A percentile compares a stretch with the other conserved stretches of the same genome.
These are phyloP conservation scores for Cynocephalus volans DNA, from an alignment of 2,113 vertebrate genomes.

Conservation along the genomic window DNA sequence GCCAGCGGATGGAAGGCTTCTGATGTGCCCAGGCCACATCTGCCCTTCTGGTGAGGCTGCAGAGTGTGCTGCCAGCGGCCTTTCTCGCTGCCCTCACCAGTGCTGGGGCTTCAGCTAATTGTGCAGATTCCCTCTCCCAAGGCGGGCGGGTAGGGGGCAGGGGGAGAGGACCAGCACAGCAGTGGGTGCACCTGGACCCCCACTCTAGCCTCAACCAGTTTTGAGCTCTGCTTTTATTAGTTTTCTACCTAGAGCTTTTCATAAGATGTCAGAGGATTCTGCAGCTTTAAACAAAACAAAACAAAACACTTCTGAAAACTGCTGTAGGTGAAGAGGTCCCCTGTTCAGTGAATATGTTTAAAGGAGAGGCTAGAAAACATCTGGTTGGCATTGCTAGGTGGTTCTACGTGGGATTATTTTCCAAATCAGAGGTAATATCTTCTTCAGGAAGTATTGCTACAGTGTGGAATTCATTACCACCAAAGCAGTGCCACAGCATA, in stretches of 20 bases:
- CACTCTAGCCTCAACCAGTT: neutral
- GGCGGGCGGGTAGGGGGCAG: neutral
- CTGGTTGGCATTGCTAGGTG: neutral
- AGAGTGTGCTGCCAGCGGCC: neutral
- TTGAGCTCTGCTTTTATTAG: neutral
- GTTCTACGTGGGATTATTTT: neutral
- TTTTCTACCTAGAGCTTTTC: neutral
- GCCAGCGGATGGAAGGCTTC: neutral
- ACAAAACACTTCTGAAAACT: neutral
- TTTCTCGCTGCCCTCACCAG: neutral
- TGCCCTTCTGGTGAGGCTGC: neutral
- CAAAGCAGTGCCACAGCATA: neutral
- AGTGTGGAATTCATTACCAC: neutral
- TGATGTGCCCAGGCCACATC: neutral
- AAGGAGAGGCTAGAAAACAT: neutral
- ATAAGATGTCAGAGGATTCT: neutral
- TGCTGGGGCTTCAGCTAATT: neutral
- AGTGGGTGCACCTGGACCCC: neutral
- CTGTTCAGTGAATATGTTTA: conserved; percentile 1
- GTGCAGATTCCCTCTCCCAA: neutral
- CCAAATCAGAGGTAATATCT: neutral
- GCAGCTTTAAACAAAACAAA: neutral
- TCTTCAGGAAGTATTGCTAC: neutral
- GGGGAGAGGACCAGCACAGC: neutral
- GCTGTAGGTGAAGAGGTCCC: neutral